phyloP scores from a whole-genome alignment of 2,113 vertebrate species.

The Petroica traversi region DNA sequence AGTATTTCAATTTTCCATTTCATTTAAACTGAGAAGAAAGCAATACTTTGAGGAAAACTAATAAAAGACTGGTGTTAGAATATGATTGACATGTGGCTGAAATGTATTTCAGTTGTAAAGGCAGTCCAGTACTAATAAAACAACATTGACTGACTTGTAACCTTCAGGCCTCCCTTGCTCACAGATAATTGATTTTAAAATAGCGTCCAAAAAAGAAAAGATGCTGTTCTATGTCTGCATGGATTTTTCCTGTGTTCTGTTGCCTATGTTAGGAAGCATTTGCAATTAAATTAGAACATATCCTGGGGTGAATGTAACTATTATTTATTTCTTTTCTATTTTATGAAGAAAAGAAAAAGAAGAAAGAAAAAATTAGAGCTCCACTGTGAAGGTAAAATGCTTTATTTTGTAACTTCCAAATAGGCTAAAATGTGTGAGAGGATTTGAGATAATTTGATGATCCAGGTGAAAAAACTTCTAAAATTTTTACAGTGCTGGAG shows the following conservation, averaged over 20 bases:
- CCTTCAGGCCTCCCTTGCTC: slow-evolving; percentile 4
- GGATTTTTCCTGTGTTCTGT: neutral
- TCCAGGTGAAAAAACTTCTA: neutral
- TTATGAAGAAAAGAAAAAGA: neutral
- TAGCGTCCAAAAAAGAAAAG: neutral
- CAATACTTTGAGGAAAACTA: slow-evolving; percentile 68
- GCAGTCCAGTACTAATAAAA: slow-evolving; percentile 42
- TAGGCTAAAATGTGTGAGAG: neutral
- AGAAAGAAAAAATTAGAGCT: neutral
- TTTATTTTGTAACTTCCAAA: neutral
- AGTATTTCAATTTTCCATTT: slow-evolving; percentile 71
- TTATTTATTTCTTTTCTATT: neutral
- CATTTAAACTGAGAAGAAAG: slow-evolving; percentile 68
- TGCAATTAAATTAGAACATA: neutral
- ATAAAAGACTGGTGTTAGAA: slow-evolving; percentile 41
- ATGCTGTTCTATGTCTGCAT: neutral
- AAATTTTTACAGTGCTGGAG: neutral
- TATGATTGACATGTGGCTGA: slow-evolving; percentile 65
- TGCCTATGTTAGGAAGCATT: slow-evolving; percentile 19
- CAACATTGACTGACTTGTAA: slow-evolving; percentile 33
- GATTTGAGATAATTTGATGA: neutral
- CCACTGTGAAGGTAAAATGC: neutral
- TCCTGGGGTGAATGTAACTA: neutral
- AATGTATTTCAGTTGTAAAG: slow-evolving; percentile 48
- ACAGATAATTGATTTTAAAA: slow-evolving; percentile 61